Evolutionary conservation across 2,113 vertebrate genomes (phyloP).

Genomic region (Callorhinus ursinus): DNA sequence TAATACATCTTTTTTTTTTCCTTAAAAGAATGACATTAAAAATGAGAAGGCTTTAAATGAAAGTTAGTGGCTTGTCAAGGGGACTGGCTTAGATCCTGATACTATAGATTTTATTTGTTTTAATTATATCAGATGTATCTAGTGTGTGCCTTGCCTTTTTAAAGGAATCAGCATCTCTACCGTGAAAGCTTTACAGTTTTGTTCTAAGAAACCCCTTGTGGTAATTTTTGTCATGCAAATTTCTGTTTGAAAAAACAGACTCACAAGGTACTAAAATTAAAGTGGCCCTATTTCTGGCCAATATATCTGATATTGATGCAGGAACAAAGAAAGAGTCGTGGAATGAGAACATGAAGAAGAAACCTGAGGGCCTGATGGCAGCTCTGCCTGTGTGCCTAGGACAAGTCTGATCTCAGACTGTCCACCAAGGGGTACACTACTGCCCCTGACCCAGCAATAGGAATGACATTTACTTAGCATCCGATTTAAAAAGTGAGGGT

Average conservation of each 20-base stretch:
- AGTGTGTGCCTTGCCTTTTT: constrained; percentile 57
- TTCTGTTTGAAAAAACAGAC: constrained; percentile 50
- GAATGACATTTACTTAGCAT: neutral
- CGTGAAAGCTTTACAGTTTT: constrained; percentile 62
- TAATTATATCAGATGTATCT: constrained; percentile 74
- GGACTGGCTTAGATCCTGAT: constrained; percentile 71
- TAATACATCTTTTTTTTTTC: constrained; percentile 72
- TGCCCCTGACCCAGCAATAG: neutral
- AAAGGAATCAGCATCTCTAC: constrained; percentile 62
- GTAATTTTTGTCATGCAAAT: constrained; percentile 65
- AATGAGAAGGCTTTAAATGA: constrained; percentile 75
- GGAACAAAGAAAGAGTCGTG: neutral
- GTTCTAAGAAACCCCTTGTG: constrained; percentile 58
- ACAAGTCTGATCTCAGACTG: neutral
- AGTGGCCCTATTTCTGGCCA: neutral
- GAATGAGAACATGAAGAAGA: neutral
- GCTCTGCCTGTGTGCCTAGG: neutral
- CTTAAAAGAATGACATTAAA: constrained; percentile 70
- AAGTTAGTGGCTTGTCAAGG: constrained; percentile 75
- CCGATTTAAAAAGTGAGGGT: neutral
- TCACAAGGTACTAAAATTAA: constrained; percentile 53
- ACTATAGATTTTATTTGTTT: constrained; percentile 73
- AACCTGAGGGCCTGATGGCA: too few relatives aligned
- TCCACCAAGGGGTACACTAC: fast-evolving
- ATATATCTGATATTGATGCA: neutral